phyloP scores from a whole-genome alignment of 2,113 vertebrate genomes.

The Myocastor coypus region DNA sequence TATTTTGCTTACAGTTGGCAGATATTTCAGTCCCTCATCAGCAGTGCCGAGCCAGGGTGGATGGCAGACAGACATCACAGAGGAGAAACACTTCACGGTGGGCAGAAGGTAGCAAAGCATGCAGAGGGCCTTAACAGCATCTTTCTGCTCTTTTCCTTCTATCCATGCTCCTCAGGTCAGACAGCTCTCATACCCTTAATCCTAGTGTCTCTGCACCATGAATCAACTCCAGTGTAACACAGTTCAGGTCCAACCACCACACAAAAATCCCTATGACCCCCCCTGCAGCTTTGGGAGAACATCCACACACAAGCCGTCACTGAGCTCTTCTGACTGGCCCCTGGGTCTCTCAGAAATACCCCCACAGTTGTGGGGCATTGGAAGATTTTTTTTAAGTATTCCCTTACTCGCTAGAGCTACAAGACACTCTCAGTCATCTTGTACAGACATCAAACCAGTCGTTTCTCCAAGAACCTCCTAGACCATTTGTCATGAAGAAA shows the following conservation, averaged over 20 bases:
- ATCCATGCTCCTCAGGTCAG: background rate
- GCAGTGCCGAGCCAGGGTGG: background rate
- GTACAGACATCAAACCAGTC: background rate
- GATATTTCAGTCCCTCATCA: background rate
- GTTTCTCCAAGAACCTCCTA: background rate
- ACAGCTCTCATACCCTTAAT: background rate
- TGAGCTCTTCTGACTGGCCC: background rate
- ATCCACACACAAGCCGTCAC: background rate
- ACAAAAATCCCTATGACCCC: background rate
- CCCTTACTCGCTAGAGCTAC: background rate
- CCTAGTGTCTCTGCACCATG: background rate
- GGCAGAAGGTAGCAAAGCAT: background rate
- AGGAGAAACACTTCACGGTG: background rate
- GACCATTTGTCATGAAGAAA: conserved; percentile 21
- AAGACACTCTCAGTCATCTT: background rate
- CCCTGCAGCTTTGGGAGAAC: background rate
- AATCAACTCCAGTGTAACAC: background rate
- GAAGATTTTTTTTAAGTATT: background rate
- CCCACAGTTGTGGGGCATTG: background rate
- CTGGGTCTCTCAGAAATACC: background rate
- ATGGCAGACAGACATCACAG: background rate
- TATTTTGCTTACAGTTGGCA: background rate
- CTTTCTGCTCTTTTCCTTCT: background rate
- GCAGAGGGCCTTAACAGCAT: background rate
- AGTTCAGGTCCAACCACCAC: background rate